Conservation (phyloP, 2,113 vertebrate genomes). For the Cygnus atratus region DNA sequence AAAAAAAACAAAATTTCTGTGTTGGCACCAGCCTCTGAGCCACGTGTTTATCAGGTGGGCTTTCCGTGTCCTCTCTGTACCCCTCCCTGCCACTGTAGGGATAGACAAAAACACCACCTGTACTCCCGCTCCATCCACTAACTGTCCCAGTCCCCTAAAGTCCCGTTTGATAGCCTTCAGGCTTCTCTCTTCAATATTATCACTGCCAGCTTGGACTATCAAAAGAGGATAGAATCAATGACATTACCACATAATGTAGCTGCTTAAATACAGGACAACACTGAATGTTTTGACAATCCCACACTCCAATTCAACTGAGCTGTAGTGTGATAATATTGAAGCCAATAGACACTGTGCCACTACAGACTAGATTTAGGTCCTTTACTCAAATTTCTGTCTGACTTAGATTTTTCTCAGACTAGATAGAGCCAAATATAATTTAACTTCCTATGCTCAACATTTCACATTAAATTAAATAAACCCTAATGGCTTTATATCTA, state of each 20-base stretch:
- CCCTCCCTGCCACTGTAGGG: too few relatives aligned
- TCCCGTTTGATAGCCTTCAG: too few relatives aligned
- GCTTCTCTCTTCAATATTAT: too few relatives aligned
- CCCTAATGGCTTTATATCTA: slow-evolving; percentile 20
- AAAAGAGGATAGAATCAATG: neutral
- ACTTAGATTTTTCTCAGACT: neutral
- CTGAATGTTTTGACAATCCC: neutral
- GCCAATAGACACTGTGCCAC: neutral
- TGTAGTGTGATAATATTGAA: neutral
- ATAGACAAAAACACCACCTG: too few relatives aligned
- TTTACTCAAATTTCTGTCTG: neutral
- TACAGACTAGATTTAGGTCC: neutral
- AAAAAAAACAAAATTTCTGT: too few relatives aligned
- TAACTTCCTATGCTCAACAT: neutral
- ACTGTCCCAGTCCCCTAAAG: too few relatives aligned
- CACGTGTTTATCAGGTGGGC: too few relatives aligned
- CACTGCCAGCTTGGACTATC: too few relatives aligned
- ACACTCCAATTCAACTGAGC: neutral
- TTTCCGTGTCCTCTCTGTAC: too few relatives aligned
- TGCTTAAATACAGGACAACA: neutral
- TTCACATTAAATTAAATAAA: slow-evolving; percentile 21
- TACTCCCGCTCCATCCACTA: too few relatives aligned
- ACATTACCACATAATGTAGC: neutral
- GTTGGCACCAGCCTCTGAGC: too few relatives aligned
- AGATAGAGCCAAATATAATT: neutral